A percentile compares a stretch with the other conserved stretches of the same genome.
Conservation (phyloP, 2,888 invertebrate species). For the Euproctis similis region DNA sequence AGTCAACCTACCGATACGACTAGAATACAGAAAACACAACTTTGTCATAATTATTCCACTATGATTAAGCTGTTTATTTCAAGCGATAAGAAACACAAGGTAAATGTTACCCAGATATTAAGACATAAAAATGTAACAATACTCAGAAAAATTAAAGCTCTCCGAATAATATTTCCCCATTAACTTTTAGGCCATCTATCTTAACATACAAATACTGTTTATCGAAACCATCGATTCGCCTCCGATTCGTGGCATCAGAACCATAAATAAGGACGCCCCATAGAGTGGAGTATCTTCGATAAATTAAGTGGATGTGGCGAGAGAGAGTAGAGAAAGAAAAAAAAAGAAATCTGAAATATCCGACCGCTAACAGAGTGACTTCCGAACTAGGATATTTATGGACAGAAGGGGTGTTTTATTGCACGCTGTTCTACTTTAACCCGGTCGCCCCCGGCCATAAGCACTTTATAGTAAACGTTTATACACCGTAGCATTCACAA, state of each 20-base stretch:
- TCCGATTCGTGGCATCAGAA: constrained; percentile 15
- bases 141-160: too few relatives aligned
- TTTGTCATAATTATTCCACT: too few relatives aligned
- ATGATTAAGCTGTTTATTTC: too few relatives aligned
- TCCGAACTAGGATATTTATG: constrained; percentile 73
- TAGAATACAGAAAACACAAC: too few relatives aligned
- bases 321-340: too few relatives aligned
- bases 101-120: too few relatives aligned
- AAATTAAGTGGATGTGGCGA: constrained; percentile 58
- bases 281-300: constrained; percentile 43
- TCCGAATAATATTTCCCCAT: too few relatives aligned
- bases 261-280: constrained; percentile 38
- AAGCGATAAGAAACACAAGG: too few relatives aligned
- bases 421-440: constrained; percentile 66
- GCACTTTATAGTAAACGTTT: constrained; percentile 41
- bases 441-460: constrained; percentile 69
- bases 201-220: neutral
- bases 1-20: too few relatives aligned
- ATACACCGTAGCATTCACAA: constrained; percentile 3
- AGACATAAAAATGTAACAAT: too few relatives aligned
- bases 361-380: constrained; percentile 72
- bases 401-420: constrained; percentile 71
- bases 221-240: constrained; percentile 2
- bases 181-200: too few relatives aligned
- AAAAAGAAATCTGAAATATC: constrained; percentile 43